Percentiles rank a stretch among this genome's conserved stretches.
Conservation (phyloP, 2,113 vertebrate species). For the Todiramphus saurophagus region DNA sequence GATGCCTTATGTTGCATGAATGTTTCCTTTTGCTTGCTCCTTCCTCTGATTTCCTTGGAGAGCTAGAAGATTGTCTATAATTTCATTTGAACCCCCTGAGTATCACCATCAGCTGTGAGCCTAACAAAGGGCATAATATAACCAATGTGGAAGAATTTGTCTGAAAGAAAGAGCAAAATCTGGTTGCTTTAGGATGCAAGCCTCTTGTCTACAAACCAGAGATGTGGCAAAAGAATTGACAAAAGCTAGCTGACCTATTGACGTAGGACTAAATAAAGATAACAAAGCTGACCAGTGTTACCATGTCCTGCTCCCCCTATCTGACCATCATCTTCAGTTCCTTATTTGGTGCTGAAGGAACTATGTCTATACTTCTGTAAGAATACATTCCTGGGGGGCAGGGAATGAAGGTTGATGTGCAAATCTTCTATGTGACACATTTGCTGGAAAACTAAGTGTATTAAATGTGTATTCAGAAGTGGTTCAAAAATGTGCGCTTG, state of each 20-base stretch:
- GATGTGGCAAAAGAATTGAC: background rate
- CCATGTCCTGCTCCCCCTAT: background rate
- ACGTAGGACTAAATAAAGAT: background rate
- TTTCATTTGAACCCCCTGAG: background rate
- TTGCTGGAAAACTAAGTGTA: background rate
- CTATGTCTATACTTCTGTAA: background rate
- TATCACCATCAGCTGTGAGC: background rate
- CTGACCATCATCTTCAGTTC: background rate
- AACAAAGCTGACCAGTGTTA: background rate
- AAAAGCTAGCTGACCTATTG: background rate
- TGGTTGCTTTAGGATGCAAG: background rate
- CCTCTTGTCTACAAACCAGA: background rate
- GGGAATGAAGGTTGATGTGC: background rate
- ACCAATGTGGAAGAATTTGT: background rate
- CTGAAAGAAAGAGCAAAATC: background rate
- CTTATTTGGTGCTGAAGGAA: background rate
- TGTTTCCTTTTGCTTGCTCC: background rate
- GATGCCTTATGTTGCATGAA: background rate
- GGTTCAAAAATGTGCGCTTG: background rate
- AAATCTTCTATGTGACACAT: background rate
- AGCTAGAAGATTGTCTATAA: background rate
- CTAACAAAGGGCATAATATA: background rate
- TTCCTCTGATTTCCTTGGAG: background rate
- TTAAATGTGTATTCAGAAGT: background rate
- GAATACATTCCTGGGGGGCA: background rate